A percentile compares a stretch with the other conserved stretches of the same genome.
These are phyloP conservation scores for Pedionomus torquatus DNA, from an alignment of 2,113 vertebrate species.

Conservation along the genomic window DNA sequence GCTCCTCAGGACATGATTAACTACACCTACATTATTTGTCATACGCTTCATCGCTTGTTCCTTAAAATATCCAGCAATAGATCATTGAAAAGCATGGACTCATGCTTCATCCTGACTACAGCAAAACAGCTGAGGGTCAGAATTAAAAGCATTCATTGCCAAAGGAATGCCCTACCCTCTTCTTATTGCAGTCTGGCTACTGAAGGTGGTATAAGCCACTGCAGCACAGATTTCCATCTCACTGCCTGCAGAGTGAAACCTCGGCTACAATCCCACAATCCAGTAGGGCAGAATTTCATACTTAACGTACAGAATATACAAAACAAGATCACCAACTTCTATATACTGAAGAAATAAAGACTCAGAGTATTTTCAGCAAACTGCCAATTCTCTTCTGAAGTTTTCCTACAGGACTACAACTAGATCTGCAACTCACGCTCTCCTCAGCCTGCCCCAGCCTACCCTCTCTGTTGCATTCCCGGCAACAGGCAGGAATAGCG, in stretches of 20 bases:
- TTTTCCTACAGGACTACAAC: neutral
- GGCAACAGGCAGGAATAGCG: neutral
- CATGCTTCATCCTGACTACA: accelerated
- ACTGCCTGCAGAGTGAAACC: neutral
- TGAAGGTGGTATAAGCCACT: neutral
- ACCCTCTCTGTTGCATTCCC: neutral
- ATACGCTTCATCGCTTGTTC: neutral
- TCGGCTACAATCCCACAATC: neutral
- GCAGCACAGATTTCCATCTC: neutral
- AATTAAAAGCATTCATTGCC: neutral
- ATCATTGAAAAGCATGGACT: neutral
- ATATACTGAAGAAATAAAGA: neutral
- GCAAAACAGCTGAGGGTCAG: neutral
- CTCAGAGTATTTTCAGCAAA: neutral
- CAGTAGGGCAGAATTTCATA: neutral
- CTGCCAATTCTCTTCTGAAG: neutral
- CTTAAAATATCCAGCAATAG: neutral
- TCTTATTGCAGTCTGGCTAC: neutral
- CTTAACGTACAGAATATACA: neutral
- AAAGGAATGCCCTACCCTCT: neutral
- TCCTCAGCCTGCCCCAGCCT: neutral
- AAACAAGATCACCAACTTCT: neutral
- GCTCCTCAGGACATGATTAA: neutral
- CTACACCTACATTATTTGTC: neutral
- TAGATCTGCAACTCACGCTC: neutral